These are phyloP conservation scores for Trogon surrucura DNA, from an alignment of 2,113 vertebrate species.

Conservation along the genomic window DNA sequence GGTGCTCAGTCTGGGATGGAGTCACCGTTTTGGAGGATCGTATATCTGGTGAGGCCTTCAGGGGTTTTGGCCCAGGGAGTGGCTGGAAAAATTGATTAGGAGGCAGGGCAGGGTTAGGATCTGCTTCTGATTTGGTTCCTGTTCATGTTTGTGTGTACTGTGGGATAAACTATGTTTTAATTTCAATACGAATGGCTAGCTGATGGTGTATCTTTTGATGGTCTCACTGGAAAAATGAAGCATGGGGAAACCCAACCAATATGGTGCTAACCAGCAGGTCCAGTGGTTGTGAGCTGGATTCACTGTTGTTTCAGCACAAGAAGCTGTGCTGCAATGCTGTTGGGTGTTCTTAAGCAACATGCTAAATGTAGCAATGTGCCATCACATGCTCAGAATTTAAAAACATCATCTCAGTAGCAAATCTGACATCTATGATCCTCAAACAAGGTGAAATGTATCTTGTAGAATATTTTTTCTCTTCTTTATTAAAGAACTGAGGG, in stretches of 20 bases:
- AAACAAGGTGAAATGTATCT: background rate
- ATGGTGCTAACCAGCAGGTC: background rate
- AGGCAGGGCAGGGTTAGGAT: background rate
- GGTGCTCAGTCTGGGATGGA: background rate
- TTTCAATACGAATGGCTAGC: background rate
- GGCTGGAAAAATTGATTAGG: background rate
- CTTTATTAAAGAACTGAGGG: background rate
- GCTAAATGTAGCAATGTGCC: background rate
- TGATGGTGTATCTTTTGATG: background rate
- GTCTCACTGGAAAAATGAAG: background rate
- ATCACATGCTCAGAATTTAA: background rate
- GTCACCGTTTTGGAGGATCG: background rate
- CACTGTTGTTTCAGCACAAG: background rate
- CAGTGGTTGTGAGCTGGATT: background rate
- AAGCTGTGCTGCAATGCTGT: background rate
- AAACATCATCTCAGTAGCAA: background rate
- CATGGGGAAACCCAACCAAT: background rate
- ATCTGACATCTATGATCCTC: background rate
- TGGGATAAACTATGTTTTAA: background rate
- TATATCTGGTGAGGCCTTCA: fast-evolving
- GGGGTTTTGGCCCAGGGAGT: background rate
- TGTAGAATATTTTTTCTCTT: background rate
- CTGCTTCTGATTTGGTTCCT: background rate
- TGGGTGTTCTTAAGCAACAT: background rate
- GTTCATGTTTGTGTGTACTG: background rate